A percentile compares a stretch with the other conserved stretches of the same genome.
These are phyloP conservation scores for Cebidichthys violaceus DNA, from an alignment of 2,113 vertebrate species.

Conservation along the genomic window DNA sequence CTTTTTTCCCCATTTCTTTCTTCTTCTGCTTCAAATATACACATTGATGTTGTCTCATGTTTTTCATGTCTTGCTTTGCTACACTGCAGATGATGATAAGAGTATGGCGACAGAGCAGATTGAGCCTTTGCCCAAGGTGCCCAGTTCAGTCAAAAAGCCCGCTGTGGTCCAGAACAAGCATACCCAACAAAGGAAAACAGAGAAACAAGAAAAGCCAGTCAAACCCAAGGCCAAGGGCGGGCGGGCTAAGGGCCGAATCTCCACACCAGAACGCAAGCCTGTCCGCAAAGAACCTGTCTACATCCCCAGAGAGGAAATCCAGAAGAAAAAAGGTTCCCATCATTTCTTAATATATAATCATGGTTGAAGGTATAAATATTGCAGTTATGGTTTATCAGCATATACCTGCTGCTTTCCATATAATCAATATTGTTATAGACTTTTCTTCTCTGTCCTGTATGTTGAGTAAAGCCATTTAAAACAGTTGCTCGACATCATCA, in stretches of 20 bases:
- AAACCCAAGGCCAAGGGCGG: slow-evolving; percentile 91
- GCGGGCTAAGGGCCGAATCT: slow-evolving; percentile 91
- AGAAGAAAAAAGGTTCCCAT: slow-evolving; percentile 98
- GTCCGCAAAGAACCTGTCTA: slow-evolving; percentile 92
- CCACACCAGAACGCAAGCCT: slow-evolving; percentile 96
- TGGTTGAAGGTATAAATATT: not conserved
- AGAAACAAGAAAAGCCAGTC: slow-evolving; percentile 87
- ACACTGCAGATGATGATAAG: slow-evolving; percentile 92
- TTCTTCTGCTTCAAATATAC: not conserved
- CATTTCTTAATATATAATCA: not conserved
- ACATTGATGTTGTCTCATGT: not conserved
- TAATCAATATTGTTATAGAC: not conserved
- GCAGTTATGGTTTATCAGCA: not conserved
- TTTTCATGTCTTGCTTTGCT: slow-evolving; percentile 14
- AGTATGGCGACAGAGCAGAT: slow-evolving; percentile 95
- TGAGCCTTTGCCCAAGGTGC: slow-evolving; percentile 90
- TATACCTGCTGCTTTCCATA: not conserved
- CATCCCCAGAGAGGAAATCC: slow-evolving; percentile 94
- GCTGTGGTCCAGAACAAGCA: slow-evolving; percentile 59
- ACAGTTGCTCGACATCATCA: not conserved
- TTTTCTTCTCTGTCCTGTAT: not conserved
- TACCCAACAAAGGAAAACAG: slow-evolving; percentile 72
- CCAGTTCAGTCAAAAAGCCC: slow-evolving; percentile 83
- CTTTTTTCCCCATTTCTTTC: not conserved
- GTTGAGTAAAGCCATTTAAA: not conserved